Percentiles rank a stretch among this genome's conserved stretches.
Evolutionary conservation across 2,113 vertebrate genomes (phyloP).

Genomic region (Ardeotis arabs): DNA sequence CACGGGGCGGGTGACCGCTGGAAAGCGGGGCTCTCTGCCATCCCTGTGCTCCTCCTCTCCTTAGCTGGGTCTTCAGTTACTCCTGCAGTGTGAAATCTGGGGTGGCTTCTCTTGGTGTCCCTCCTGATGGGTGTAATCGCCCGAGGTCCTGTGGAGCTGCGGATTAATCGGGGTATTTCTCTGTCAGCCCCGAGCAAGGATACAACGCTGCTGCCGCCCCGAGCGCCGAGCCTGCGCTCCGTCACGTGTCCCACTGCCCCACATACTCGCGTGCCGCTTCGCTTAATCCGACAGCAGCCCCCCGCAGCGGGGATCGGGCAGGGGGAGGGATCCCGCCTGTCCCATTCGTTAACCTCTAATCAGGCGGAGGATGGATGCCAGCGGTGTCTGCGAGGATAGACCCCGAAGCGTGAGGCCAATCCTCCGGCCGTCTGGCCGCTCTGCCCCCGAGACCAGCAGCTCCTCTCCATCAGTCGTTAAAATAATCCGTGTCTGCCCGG

Average conservation of each 20-base stretch:
- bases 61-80: too few relatives aligned
- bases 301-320: not conserved
- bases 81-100: not conserved
- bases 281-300: not conserved
- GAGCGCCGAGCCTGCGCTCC: not conserved
- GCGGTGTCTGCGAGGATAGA: not conserved
- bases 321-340: not conserved
- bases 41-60: not conserved
- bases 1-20: not conserved
- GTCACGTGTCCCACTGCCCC: not conserved
- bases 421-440: not conserved
- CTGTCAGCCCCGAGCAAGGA: not conserved
- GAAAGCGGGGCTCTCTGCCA: not conserved
- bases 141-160: not conserved
- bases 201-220: not conserved
- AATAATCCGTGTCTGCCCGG: not conserved
- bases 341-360: not conserved
- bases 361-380: not conserved
- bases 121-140: not conserved
- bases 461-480: not conserved
- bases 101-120: not conserved
- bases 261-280: not conserved
- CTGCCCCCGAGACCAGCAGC: not conserved
- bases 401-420: not conserved
- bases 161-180: not conserved